Evolutionary conservation across 2,113 vertebrate genomes (phyloP), one percentile per base, ranked within the genome.

Genomic region (Martes martes): DNA sequence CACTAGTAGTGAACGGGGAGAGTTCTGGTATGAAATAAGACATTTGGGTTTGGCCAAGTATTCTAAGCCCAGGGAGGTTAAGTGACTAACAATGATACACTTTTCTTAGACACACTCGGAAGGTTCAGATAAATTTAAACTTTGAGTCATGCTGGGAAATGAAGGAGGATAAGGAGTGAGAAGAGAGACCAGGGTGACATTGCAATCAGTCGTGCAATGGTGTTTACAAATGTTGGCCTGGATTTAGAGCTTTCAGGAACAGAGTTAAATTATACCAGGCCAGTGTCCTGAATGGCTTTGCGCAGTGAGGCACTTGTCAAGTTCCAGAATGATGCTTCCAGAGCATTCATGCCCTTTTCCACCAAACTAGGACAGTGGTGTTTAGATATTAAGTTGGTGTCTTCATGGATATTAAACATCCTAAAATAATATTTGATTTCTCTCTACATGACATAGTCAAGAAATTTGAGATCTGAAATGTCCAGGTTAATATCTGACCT

Each of bases 151-250:
- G 1, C 82, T 91, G n/a, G 21, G 39, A 95, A 89, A 79, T 80
- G 24, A 95, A 94, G 26, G 47, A 36, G 4, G 8, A 4, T 21
- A 13, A 79, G 11, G 9, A 93, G 4, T 45, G 28, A 73, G 89
- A 93, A 95, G n/a, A 87, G 59, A 90, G 50, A 94, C 88, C 6
- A 73, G 50, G 18, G 36, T 92, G 76, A 84, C 52, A 88, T 59
- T 94, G 33, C 23, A 95, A 87, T 78, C 61, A 97, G 0, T 82
- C 61, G 24, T 89, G 14, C 6, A 15, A 39, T 96, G 39, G 28
- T 78, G 31, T 94, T 94, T 94, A 93, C 69, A 96, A 97, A 96
- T 91, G 39, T 91, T 97, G 81, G 67, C 65, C 89, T 86, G 31
- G 90, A 95, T 95, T 89, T 95, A 94, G 67, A 95, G 82, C 42